These are phyloP conservation scores for Hormaphis cornu DNA, from an alignment of 1,140 invertebrate genomes.

Conservation along the genomic window DNA sequence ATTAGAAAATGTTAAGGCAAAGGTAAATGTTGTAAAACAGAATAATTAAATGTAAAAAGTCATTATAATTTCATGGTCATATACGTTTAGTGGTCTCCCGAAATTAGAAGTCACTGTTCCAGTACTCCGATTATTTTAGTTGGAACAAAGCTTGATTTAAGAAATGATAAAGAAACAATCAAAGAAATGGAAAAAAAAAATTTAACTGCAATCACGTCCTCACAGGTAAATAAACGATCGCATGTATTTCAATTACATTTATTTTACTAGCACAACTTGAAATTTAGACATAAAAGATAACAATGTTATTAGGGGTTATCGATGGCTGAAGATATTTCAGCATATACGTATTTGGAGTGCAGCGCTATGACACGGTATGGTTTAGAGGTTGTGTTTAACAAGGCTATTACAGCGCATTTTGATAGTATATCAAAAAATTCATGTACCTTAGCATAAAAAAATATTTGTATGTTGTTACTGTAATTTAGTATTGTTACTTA, in stretches of 20 bases:
- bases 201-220: conserved; percentile 91
- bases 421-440: too few species aligned
- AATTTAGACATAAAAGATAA: neutral
- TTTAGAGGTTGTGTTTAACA: conserved; percentile 98
- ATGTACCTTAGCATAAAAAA: too few species aligned
- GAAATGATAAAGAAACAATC: conserved; percentile 95
- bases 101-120: conserved; percentile 82
- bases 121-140: conserved; percentile 82
- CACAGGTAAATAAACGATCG: too few species aligned
- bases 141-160: conserved; percentile 83
- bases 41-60: too few species aligned
- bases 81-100: conserved; percentile 68
- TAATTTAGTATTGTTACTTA: too few species aligned
- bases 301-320: conserved; percentile 67
- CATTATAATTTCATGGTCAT: too few species aligned
- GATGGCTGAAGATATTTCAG: conserved; percentile 97
- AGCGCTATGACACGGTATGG: conserved; percentile 97
- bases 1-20: conserved; percentile 97
- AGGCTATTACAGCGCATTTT: conserved; percentile 98
- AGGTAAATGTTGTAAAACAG: too few species aligned
- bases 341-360: conserved; percentile 94
- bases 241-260: neutral
- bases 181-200: conserved; percentile 97
- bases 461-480: too few species aligned
- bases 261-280: too few species aligned